phyloP scores from a whole-genome alignment of 2,113 vertebrate species.

The Peromyscus maniculatus region DNA sequence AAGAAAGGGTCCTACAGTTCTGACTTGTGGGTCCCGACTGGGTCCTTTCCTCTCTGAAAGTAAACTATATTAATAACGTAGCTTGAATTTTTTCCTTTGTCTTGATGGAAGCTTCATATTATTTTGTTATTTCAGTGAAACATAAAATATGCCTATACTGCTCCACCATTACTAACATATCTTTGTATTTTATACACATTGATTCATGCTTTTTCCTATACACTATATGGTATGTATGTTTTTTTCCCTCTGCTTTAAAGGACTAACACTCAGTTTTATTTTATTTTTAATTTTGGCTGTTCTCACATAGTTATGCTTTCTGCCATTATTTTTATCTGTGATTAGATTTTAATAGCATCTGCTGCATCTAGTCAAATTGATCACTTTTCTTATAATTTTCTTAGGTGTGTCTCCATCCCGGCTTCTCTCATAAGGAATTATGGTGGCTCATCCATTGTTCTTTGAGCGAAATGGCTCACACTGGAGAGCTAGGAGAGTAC shows the following conservation, averaged over 20 bases:
- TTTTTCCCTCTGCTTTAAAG: neutral
- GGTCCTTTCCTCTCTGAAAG: conserved; percentile 42
- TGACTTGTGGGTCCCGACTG: conserved; percentile 1
- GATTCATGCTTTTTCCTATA: neutral
- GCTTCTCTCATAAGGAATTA: conserved; percentile 35
- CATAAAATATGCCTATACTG: neutral
- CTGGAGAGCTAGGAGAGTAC: neutral
- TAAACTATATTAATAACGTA: conserved; percentile 21
- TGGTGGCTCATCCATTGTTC: neutral
- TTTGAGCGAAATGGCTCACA: neutral
- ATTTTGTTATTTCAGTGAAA: neutral
- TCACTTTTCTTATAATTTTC: conserved; percentile 34
- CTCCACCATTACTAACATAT: neutral
- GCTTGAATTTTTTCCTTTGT: conserved; percentile 17
- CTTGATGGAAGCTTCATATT: neutral
- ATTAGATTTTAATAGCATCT: neutral
- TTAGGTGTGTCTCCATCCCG: neutral
- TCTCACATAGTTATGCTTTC: neutral
- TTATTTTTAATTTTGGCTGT: neutral
- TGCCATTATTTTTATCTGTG: conserved; percentile 20
- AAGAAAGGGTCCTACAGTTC: neutral
- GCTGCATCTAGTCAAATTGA: neutral
- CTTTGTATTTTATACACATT: neutral
- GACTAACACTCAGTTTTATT: neutral
- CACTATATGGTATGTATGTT: neutral